Evolutionary conservation across 1,140 invertebrate species (phyloP), one percentile per base, ranked within the genome.

Genomic region (Heliconius eleuchia): DNA sequence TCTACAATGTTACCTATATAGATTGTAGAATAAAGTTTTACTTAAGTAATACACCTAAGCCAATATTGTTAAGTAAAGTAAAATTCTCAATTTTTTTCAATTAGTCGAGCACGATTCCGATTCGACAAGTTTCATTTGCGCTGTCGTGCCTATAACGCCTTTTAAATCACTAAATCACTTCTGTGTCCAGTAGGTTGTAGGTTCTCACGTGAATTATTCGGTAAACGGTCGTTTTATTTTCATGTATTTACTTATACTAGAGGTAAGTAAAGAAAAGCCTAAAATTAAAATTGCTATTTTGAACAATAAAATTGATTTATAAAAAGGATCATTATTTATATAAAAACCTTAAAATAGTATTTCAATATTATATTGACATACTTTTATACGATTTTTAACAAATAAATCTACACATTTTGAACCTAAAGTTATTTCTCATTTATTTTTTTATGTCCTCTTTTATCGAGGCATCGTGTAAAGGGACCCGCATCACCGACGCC

Each of bases 201-300:
- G 23, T 66, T 66, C 60, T 66, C 60, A 66, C 60, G 60, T 66
- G 3, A 66, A 66, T 66, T 66, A 66, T 30, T 23, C 60, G 13
- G 23, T 66, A 6, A 66, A 18, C 50, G 50, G 6, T 18, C 18
- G 18, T 52, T 13, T 27, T 13, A 30, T 27, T 66, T 30, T 34
- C 30, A 3, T 34, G 30, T 11, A 27, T 13, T 0, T 60, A 60
- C 27, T 66, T 66, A 66, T 23, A 27, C 27, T 34, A 66, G n/a
- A 3, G 7, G n/a, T 60, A 7, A 57, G 8, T 0, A 19, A 23
- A 52, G 55, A 19, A 23, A 23, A 3, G n/a, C 9, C 13, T 0
- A 3, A 46, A 0, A 13, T 46, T 46, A 46, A 46, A 46, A 46
- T 16, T 46, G 0, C 39, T 42, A 3, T 42, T 42, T 42, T 2